These are phyloP conservation scores for Drosophila trapezifrons DNA, from an alignment of 1,140 invertebrate species.

Conservation along the genomic window DNA sequence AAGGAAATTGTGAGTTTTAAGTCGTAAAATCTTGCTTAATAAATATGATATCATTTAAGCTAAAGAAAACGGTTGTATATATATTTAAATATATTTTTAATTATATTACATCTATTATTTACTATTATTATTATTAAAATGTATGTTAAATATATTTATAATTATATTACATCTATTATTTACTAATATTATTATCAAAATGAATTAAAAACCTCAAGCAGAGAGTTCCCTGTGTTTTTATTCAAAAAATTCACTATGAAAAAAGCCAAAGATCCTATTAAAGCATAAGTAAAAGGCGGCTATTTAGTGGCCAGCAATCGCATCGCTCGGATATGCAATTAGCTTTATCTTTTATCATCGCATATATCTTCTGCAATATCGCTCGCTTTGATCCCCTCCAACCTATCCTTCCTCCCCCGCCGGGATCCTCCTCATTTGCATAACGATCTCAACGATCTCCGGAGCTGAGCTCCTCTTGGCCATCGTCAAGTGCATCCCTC, in stretches of 20 bases:
- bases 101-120: no score
- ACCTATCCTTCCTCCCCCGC: not conserved
- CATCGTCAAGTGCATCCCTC: constrained; percentile 39
- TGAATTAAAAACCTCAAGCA: no score
- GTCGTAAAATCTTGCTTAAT: no score
- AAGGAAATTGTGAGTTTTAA: no score
- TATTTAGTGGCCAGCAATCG: not conserved
- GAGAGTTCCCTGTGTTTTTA: not conserved
- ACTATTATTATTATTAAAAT: no score
- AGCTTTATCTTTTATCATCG: constrained; percentile 7
- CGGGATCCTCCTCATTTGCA: constrained; percentile 18
- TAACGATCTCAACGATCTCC: constrained; percentile 36
- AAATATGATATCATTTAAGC: not conserved
- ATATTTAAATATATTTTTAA: no score
- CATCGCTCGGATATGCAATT: constrained; percentile 1
- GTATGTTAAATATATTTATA: no score
- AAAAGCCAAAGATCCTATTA: not conserved
- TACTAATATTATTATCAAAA: not conserved
- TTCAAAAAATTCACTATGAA: no score
- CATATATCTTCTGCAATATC: constrained; percentile 9
- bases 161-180: no score
- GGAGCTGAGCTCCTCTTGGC: constrained; percentile 5
- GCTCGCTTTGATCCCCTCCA: not conserved
- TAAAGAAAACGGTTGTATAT: no score
- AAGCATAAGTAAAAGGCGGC: not conserved